Percentiles rank a stretch among this genome's conserved stretches.
Evolutionary conservation across 2,888 invertebrate species (phyloP).

Genomic region (Ornithoptera alexandrae): DNA sequence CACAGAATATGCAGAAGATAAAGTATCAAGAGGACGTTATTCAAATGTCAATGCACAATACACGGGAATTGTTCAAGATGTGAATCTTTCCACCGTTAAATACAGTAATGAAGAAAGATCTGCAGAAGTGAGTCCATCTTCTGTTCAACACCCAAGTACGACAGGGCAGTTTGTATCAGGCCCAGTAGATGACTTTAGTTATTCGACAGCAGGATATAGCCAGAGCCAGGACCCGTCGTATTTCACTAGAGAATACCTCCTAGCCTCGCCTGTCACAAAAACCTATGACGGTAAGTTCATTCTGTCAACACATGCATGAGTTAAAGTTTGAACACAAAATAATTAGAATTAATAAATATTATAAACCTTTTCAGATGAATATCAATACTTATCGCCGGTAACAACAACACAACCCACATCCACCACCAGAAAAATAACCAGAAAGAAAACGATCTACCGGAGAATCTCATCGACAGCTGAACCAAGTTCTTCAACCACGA

Average conservation of each 20-base stretch:
- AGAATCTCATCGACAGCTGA: constrained; percentile 33
- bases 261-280: constrained; percentile 72
- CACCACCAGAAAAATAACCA: constrained; percentile 47
- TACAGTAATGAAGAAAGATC: constrained; percentile 47
- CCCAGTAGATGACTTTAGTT: constrained; percentile 55
- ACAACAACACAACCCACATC: constrained; percentile 57
- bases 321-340: too few species aligned
- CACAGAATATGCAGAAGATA: constrained; percentile 12
- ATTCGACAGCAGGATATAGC: constrained; percentile 55
- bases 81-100: constrained; percentile 43
- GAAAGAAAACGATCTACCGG: constrained; percentile 53
- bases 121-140: constrained; percentile 33
- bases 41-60: constrained; percentile 19
- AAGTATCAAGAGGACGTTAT: constrained; percentile 10
- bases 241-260: constrained; percentile 70
- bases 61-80: constrained; percentile 21
- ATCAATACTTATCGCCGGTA: constrained; percentile 65
- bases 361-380: constrained; percentile 56
- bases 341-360: not conserved
- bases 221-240: constrained; percentile 61
- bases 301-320: not conserved
- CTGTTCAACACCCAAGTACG: constrained; percentile 36
- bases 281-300: constrained; percentile 66
- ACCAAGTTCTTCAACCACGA: constrained; percentile 22
- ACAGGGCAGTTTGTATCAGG: constrained; percentile 45